Evolutionary conservation across 2,888 invertebrate genomes (phyloP).

Genomic region (Agonum fuliginosum): DNA sequence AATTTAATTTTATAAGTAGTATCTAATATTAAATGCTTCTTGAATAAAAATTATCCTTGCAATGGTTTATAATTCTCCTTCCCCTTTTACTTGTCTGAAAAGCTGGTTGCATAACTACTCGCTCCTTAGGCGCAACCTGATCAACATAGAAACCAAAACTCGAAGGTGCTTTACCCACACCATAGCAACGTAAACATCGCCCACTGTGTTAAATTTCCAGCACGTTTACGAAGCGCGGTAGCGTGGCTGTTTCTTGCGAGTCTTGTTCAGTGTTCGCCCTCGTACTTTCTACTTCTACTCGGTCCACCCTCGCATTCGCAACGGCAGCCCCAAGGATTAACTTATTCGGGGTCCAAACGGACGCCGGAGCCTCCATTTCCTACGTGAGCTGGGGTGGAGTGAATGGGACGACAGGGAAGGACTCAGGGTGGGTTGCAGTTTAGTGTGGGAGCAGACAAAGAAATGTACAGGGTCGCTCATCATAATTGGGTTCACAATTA

Average conservation of each 20-base stretch:
- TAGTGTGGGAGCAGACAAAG: too few relatives aligned
- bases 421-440: not conserved
- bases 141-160: slow-evolving; percentile 49
- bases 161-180: too few relatives aligned
- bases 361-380: slow-evolving; percentile 26
- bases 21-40: too few relatives aligned
- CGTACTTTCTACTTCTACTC: not conserved
- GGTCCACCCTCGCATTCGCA: slow-evolving; percentile 25
- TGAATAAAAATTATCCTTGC: too few relatives aligned
- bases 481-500: too few relatives aligned
- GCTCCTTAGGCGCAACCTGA: slow-evolving; percentile 31
- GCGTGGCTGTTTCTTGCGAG: not conserved
- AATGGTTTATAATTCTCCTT: too few relatives aligned
- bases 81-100: not conserved
- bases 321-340: slow-evolving; percentile 46
- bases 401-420: not conserved
- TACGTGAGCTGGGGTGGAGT: slow-evolving; percentile 25
- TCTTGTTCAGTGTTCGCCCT: not conserved
- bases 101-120: slow-evolving; percentile 13
- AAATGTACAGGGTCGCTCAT: too few relatives aligned
- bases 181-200: slow-evolving; percentile 50
- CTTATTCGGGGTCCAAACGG: slow-evolving; percentile 56
- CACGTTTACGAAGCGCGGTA: not conserved
- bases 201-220: slow-evolving; percentile 54
- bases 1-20: too few relatives aligned